Evolutionary conservation across 2,888 invertebrate species (phyloP).

Genomic region (Ischnura elegans): DNA sequence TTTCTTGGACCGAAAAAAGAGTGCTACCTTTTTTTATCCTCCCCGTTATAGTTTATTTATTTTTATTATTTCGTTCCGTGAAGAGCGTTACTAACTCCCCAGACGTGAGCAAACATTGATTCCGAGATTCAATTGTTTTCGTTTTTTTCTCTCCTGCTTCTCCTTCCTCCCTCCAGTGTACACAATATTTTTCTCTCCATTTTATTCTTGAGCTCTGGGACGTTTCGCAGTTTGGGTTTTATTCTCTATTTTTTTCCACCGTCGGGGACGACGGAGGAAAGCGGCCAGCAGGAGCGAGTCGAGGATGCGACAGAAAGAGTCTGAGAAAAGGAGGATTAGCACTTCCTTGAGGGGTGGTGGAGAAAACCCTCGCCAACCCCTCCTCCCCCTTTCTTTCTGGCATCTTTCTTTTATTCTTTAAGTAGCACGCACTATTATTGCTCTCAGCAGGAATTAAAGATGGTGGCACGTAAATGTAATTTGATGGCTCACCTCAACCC

Average conservation of each 20-base stretch:
- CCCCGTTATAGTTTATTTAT: not conserved
- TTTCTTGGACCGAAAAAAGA: constrained; percentile 41
- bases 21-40: not conserved
- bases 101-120: constrained; percentile 65
- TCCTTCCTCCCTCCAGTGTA: not conserved
- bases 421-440: constrained; percentile 14
- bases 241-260: too few species aligned
- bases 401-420: not conserved
- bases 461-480: not conserved
- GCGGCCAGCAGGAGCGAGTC: not conserved
- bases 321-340: not conserved
- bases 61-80: not conserved
- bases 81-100: constrained; percentile 27
- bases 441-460: not conserved
- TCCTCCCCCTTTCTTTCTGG: not conserved
- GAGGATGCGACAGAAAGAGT: not conserved
- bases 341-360: not conserved
- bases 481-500: not conserved
- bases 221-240: constrained; percentile 6
- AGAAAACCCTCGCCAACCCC: not conserved
- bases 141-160: not conserved
- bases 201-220: constrained; percentile 50
- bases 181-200: not conserved
- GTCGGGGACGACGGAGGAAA: not conserved
- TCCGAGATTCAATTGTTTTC: constrained; percentile 33